Evolutionary conservation across 1,140 invertebrate genomes (phyloP).

Genomic region (Drosophila leontia): DNA sequence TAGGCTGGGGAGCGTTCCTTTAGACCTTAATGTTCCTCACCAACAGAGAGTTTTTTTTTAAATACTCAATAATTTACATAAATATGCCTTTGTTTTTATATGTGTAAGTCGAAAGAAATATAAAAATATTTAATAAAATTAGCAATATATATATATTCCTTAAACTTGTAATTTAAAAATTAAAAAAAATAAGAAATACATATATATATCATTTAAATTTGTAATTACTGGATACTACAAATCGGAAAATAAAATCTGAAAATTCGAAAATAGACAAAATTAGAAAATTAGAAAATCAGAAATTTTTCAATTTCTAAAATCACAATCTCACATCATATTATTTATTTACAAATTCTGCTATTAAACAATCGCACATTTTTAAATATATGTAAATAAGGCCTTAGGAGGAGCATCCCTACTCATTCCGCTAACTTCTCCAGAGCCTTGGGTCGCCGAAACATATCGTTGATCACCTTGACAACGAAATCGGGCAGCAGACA

Average conservation of each 20-base stretch:
- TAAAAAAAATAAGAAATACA: too few species aligned
- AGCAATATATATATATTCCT: too few species aligned
- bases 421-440: neutral
- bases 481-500: constrained; percentile 87
- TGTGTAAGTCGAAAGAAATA: neutral
- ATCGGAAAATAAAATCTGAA: too few species aligned
- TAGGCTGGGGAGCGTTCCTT: constrained; percentile 92
- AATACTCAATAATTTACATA: neutral
- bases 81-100: constrained; percentile 1
- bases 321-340: neutral
- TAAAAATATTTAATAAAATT: neutral
- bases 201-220: too few species aligned
- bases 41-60: neutral
- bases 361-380: too few species aligned
- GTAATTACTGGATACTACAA: too few species aligned
- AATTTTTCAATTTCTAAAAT: neutral
- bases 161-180: too few species aligned
- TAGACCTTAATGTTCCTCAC: neutral
- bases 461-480: constrained; percentile 53
- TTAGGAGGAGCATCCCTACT: too few species aligned
- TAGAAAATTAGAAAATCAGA: neutral
- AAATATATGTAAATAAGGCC: too few species aligned
- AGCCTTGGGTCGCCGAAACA: constrained; percentile 19
- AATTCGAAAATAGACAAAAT: neutral
- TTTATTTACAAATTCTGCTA: neutral